Evolutionary conservation across 2,113 vertebrate genomes (phyloP), one percentile per base, ranked within the genome.

Genomic region (Channa argus): DNA sequence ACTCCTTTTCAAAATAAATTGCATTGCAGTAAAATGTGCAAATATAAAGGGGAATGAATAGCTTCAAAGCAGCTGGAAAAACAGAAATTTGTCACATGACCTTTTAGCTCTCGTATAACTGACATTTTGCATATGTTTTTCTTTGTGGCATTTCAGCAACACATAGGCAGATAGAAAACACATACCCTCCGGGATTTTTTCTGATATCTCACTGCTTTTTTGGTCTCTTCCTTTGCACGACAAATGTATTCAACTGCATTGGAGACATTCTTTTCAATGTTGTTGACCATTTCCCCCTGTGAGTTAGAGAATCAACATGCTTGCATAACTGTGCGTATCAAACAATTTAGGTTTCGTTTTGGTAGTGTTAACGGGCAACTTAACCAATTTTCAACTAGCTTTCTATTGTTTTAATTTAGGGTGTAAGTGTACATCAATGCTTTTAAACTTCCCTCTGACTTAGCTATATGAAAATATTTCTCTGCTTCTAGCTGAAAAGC

Each of bases 271-370:
- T 95, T 96, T 77, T 99, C 97, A 51, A 98, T 98, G 93, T 96
- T 98, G 92, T 99, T 96, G 61, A 98, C 93, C 96, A 98, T 97
- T 46, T 98, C 97, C 1, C 97, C 97, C 97, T 99, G 76, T 74
- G 33, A 92, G 83, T 68, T 5, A 70, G 2, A 44, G 3, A 5
- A 71, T 61, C 3, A 15, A 8, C 53, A 15, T 14, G 13, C 5
- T 41, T 60, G 47, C 44, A 50, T 67, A 3, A 10, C 11, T 6
- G 5, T 15, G 2, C 11, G 24, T 64, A 14, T 44, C 8, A 61
- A 52, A 43, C 34, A 12, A 15, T 5, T 3, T 47, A 2, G 12
- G 13, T 36, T 69, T 55, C 61, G 9, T 77, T 2, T 15, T 37
- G 3, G 7, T 10, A 33, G 36, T 12, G 37, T 54, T 47, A 24